These are phyloP conservation scores for Cylas formicarius DNA, from an alignment of 1,140 invertebrate genomes.

Conservation along the genomic window DNA sequence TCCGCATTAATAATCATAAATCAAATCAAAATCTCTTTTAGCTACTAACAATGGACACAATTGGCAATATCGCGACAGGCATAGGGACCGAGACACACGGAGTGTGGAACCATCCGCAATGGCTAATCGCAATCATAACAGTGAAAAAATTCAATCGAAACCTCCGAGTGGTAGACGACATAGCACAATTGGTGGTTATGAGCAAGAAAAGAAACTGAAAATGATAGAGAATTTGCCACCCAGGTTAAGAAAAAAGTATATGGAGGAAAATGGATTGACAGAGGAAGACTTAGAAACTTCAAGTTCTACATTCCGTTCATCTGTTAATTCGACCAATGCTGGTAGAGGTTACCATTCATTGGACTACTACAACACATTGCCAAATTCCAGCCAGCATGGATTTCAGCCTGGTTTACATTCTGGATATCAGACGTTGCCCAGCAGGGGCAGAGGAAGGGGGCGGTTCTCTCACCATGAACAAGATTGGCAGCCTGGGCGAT, in stretches of 20 bases:
- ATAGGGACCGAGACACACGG: slow-evolving; percentile 47
- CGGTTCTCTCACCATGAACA: slow-evolving; percentile 42
- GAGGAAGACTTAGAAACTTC: slow-evolving; percentile 42
- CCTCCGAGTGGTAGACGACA: slow-evolving; percentile 48
- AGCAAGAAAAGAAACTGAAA: slow-evolving; percentile 36
- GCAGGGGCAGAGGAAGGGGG: slow-evolving; percentile 46
- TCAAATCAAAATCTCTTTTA: background rate
- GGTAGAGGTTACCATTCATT: slow-evolving; percentile 23
- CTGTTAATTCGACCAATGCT: slow-evolving; percentile 18
- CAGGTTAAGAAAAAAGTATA: slow-evolving; percentile 47
- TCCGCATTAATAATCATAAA: background rate
- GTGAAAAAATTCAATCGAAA: slow-evolving; percentile 45
- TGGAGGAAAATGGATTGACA: slow-evolving; percentile 45
- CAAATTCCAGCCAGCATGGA: slow-evolving; percentile 2
- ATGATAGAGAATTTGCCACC: slow-evolving; percentile 46
- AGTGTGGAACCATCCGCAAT: slow-evolving; percentile 46
- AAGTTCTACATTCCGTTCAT: slow-evolving; percentile 5
- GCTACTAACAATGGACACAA: slow-evolving; percentile 6
- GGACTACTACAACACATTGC: slow-evolving; percentile 20
- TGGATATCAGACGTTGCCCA: slow-evolving; percentile 48
- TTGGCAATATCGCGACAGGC: slow-evolving; percentile 22
- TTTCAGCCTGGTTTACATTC: slow-evolving; percentile 15
- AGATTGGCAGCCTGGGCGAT: slow-evolving; percentile 21
- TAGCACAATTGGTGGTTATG: slow-evolving; percentile 38
- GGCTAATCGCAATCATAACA: slow-evolving; percentile 26